These are phyloP conservation scores for Pluvianellus socialis DNA, from an alignment of 2,113 vertebrate genomes.

Conservation along the genomic window DNA sequence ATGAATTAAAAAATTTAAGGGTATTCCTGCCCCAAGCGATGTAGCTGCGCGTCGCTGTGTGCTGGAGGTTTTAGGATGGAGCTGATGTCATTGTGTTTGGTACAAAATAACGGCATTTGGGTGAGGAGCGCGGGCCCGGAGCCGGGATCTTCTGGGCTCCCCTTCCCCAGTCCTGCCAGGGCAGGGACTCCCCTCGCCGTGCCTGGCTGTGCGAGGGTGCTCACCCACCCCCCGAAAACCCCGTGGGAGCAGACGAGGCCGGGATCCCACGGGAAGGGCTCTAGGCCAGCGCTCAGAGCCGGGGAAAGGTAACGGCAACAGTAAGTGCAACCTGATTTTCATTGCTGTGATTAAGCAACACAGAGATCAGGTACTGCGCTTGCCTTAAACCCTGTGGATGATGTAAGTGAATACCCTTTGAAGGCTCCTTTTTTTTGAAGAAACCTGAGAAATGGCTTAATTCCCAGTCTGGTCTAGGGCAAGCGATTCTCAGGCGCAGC, in stretches of 20 bases:
- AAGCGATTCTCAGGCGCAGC: neutral
- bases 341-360: neutral
- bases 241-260: accelerated
- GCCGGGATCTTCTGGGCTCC: neutral
- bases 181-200: accelerated
- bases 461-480: neutral
- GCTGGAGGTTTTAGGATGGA: neutral
- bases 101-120: neutral
- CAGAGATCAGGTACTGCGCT: neutral
- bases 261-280: accelerated
- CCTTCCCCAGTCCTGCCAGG: accelerated
- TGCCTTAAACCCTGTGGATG: neutral
- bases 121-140: accelerated
- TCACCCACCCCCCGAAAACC: neutral
- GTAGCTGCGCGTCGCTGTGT: accelerated
- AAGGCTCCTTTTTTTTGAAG: neutral
- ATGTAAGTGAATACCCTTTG: neutral
- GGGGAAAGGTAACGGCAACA: neutral
- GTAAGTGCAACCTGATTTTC: neutral
- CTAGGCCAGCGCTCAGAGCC: accelerated
- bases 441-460: neutral
- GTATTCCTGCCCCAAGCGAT: accelerated
- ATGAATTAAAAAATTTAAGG: neutral
- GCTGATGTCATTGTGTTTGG: accelerated
- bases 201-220: neutral